Percentiles rank a stretch among this genome's conserved stretches.
Evolutionary conservation across 1,140 invertebrate genomes (phyloP).

Genomic region (Metaphire vulgaris): DNA sequence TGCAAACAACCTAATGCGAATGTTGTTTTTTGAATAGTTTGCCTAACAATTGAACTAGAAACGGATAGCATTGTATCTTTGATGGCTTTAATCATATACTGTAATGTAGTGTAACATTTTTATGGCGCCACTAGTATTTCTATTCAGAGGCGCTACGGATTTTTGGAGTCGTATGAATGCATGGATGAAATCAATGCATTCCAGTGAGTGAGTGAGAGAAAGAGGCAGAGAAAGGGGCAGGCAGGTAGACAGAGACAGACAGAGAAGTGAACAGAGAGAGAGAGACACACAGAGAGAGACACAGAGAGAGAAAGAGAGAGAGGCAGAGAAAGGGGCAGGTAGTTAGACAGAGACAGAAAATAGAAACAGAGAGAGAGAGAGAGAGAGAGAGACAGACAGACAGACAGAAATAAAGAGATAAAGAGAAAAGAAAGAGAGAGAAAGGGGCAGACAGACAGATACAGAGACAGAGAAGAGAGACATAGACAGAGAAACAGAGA

Average conservation of each 20-base stretch:
- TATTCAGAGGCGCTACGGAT: no score
- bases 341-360: conserved; percentile 7
- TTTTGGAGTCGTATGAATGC: no score
- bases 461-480: neutral
- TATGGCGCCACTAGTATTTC: no score
- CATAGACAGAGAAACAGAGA: neutral
- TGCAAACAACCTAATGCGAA: no score
- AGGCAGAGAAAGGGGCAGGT: neutral
- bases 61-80: no score
- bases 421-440: conserved; percentile 6
- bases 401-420: neutral
- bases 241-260: conserved; percentile 8
- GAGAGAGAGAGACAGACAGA: neutral
- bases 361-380: neutral
- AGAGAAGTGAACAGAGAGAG: conserved; percentile 1
- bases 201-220: no score
- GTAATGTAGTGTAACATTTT: no score
- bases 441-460: neutral
- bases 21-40: no score
- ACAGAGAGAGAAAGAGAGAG: conserved; percentile 11
- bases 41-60: no score
- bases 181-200: neutral
- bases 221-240: neutral
- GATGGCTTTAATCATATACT: no score
- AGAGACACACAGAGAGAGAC: conserved; percentile 10